phyloP scores from a whole-genome alignment of 2,113 vertebrate genomes.

The Narcine bancroftii region DNA sequence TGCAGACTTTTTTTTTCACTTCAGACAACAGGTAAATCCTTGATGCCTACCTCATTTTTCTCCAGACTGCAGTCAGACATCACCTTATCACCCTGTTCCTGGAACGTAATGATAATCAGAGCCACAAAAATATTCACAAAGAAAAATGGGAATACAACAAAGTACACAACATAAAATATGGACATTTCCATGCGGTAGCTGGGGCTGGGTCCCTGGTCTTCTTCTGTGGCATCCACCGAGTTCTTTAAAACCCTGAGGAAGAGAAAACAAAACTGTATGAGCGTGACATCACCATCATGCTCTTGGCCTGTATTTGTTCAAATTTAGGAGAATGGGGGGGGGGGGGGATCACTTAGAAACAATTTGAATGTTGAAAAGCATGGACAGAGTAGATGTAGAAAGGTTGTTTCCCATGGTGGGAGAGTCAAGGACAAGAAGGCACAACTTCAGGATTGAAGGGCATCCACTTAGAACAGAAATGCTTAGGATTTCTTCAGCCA shows the following conservation, averaged over 20 bases:
- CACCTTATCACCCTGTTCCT: slow-evolving; percentile 95
- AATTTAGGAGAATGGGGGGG: too few relatives aligned
- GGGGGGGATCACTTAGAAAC: too few relatives aligned
- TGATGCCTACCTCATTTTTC: slow-evolving; percentile 77
- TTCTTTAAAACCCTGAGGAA: slow-evolving; percentile 82
- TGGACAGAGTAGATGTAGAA: too few relatives aligned
- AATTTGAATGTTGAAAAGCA: too few relatives aligned
- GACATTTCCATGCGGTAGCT: slow-evolving; percentile 93
- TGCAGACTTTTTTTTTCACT: too few relatives aligned
- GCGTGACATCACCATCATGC: too few relatives aligned
- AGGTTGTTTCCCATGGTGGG: too few relatives aligned
- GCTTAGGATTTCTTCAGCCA: too few relatives aligned
- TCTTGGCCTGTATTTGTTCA: too few relatives aligned
- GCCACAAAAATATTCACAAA: slow-evolving; percentile 98
- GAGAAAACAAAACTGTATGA: slow-evolving; percentile 38
- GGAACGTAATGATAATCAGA: slow-evolving; percentile 96
- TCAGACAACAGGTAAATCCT: neutral
- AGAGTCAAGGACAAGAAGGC: too few relatives aligned
- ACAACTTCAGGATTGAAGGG: too few relatives aligned
- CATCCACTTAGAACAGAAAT: too few relatives aligned
- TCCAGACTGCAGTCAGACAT: slow-evolving; percentile 94
- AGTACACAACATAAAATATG: slow-evolving; percentile 96
- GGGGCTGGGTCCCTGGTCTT: slow-evolving; percentile 86
- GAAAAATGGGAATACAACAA: slow-evolving; percentile 97
- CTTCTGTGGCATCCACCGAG: slow-evolving; percentile 89